Conservation (phyloP, 2,113 vertebrate genomes). For the Dicerorhinus sumatrensis region DNA sequence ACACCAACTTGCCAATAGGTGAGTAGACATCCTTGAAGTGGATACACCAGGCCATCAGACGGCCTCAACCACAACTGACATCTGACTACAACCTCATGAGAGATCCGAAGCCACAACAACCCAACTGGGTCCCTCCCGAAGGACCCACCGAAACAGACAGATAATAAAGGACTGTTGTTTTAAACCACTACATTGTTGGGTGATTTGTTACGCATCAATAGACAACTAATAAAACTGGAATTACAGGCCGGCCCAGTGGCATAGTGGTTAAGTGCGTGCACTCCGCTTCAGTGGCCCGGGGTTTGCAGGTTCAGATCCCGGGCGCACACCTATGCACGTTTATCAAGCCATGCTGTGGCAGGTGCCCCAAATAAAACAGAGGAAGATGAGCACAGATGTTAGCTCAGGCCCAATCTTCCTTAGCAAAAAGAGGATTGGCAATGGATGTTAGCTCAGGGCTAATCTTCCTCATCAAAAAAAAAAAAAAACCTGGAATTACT, state of each 20-base stretch:
- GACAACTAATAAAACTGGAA: neutral
- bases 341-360: too few species aligned
- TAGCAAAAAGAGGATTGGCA: too few species aligned
- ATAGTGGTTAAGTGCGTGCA: too few species aligned
- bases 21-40: neutral
- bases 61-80: neutral
- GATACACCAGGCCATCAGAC: neutral
- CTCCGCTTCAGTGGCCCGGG: too few species aligned
- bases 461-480: too few species aligned
- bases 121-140: neutral
- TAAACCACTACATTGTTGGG: neutral
- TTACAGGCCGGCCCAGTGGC: neutral
- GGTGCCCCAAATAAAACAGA: too few species aligned
- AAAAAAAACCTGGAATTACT: neutral
- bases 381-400: too few species aligned
- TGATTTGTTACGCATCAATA: neutral
- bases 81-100: neutral
- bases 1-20: neutral
- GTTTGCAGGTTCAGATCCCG: too few species aligned
- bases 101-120: neutral
- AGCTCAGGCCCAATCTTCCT: too few species aligned
- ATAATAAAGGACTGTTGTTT: neutral
- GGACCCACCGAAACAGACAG: neutral
- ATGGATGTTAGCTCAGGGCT: too few species aligned
- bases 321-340: too few species aligned